These are phyloP conservation scores for Deroptyus accipitrinus DNA, from an alignment of 2,113 vertebrate genomes.

Conservation along the genomic window DNA sequence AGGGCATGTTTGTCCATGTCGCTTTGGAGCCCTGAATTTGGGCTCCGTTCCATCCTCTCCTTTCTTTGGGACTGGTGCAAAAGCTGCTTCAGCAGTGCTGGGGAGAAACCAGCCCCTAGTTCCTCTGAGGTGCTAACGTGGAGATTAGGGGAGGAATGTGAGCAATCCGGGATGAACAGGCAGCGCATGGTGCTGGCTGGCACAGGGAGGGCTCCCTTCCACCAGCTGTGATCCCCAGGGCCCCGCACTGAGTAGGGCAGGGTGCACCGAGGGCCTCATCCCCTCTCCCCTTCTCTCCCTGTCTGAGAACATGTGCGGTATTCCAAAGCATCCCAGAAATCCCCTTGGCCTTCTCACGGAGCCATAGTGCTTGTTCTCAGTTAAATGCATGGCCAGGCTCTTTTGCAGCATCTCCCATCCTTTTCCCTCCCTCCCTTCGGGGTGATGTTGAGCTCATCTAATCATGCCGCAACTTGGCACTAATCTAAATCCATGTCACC, in stretches of 20 bases:
- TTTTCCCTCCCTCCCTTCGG: not conserved
- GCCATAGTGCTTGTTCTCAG: accelerated
- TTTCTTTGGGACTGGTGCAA: not conserved
- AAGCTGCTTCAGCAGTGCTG: not conserved
- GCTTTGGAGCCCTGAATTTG: not conserved
- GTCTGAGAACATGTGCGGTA: accelerated
- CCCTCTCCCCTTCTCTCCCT: not conserved
- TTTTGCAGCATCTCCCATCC: not conserved
- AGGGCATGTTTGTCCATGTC: accelerated
- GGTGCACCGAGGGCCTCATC: not conserved
- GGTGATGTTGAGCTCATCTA: not conserved
- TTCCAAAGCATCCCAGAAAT: not conserved
- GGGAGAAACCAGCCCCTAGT: not conserved
- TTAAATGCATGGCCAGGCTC: not conserved
- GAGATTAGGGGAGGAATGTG: not conserved
- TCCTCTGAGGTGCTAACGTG: not conserved
- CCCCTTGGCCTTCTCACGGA: accelerated
- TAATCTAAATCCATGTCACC: not conserved
- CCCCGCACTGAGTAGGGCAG: not conserved
- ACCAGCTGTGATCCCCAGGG: not conserved
- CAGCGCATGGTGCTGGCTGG: accelerated
- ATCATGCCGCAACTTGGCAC: accelerated
- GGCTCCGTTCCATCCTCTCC: not conserved
- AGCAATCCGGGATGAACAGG: not conserved
- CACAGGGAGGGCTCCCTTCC: not conserved